Percentiles rank a stretch among this genome's conserved stretches.
These are phyloP conservation scores for Nylanderia fulva DNA, from an alignment of 1,140 invertebrate genomes.

Conservation along the genomic window DNA sequence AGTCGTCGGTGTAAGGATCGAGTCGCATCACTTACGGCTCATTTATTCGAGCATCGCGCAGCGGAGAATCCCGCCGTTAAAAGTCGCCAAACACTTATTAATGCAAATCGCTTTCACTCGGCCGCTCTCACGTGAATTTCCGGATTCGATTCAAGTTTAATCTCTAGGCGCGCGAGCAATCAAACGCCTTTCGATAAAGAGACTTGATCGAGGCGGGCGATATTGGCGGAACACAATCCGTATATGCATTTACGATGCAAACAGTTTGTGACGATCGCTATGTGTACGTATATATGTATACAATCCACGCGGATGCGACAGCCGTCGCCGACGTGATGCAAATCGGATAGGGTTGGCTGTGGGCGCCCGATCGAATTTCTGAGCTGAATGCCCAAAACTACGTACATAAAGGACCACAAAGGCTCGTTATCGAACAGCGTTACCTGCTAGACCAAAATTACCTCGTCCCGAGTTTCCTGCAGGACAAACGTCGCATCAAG, in stretches of 20 bases:
- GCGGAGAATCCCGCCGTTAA: constrained; percentile 4
- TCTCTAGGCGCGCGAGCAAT: constrained; percentile 54
- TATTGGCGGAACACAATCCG: constrained; percentile 56
- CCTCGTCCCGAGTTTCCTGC: constrained; percentile 22
- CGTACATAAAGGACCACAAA: constrained; percentile 61
- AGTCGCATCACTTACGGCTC: constrained; percentile 31
- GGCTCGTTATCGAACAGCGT: constrained; percentile 68
- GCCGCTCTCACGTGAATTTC: background rate
- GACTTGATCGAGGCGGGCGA: constrained; percentile 2
- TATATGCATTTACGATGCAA: constrained; percentile 64
- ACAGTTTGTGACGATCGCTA: constrained; percentile 62
- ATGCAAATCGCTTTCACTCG: constrained; percentile 38
- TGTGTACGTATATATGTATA: constrained; percentile 3
- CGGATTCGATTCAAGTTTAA: constrained; percentile 64
- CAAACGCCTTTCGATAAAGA: constrained; percentile 67
- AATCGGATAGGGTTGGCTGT: constrained; percentile 49
- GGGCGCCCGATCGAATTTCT: constrained; percentile 67
- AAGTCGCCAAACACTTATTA: constrained; percentile 33
- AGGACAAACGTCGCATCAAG: constrained; percentile 19
- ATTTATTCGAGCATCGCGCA: background rate
- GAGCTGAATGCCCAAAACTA: constrained; percentile 66
- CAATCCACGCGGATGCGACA: constrained; percentile 23
- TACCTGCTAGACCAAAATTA: constrained; percentile 65
- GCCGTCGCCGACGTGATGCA: constrained; percentile 46
- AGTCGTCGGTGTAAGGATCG: constrained; percentile 12